phyloP scores from a whole-genome alignment of 2,888 invertebrate genomes.

The Steinernema hermaphroditum region DNA sequence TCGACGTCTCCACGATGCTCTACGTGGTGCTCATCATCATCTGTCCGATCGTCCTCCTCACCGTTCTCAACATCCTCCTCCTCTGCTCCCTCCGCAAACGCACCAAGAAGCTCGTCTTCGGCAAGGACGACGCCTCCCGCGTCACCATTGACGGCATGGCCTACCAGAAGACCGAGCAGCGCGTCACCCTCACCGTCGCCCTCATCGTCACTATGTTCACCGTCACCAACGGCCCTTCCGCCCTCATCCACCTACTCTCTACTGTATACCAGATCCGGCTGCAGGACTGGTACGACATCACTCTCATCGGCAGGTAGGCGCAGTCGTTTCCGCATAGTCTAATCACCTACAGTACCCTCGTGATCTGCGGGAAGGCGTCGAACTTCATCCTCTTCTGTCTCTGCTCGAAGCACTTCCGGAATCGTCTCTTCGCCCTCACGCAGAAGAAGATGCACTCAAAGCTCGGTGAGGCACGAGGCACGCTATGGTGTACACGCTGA shows the following conservation, averaged over 20 bases:
- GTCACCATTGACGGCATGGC: constrained; percentile 43
- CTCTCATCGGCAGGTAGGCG: constrained; percentile 33
- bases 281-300: constrained; percentile 37
- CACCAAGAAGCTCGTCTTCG: constrained; percentile 39
- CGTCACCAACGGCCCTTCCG: constrained; percentile 64
- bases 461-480: too few relatives aligned
- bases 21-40: constrained; percentile 56
- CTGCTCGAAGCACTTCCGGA: constrained; percentile 64
- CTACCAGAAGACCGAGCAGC: constrained; percentile 60
- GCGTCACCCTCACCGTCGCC: constrained; percentile 63
- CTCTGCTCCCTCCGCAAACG: constrained; percentile 56
- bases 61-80: constrained; percentile 58
- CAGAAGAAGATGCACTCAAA: constrained; percentile 61
- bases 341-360: constrained; percentile 60
- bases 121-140: constrained; percentile 37
- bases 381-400: constrained; percentile 65
- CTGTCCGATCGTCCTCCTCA: constrained; percentile 59
- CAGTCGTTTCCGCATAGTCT: too few relatives aligned
- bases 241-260: constrained; percentile 53
- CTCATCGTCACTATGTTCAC: constrained; percentile 66
- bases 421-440: constrained; percentile 57
- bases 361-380: constrained; percentile 63
- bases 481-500: too few relatives aligned
- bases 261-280: constrained; percentile 34
- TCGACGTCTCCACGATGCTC: constrained; percentile 43